A percentile compares a stretch with the other conserved stretches of the same genome.
Conservation (phyloP, 2,797 vertebrate species). For the Lepidocolaptes lacrymiger region DNA sequence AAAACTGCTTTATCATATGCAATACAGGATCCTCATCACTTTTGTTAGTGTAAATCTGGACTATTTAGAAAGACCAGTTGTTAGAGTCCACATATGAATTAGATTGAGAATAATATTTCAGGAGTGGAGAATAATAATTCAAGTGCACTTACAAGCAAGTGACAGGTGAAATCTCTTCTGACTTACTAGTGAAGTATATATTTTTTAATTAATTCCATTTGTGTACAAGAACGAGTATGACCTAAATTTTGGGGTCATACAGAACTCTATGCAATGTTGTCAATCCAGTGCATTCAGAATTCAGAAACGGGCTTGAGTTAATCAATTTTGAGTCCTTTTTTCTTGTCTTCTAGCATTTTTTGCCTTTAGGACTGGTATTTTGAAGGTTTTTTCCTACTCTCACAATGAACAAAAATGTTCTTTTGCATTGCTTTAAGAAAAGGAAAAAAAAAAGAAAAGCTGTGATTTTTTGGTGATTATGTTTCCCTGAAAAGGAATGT, state of each 20-base stretch:
- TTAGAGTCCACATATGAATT: background rate
- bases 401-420: background rate
- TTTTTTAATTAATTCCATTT: background rate
- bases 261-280: background rate
- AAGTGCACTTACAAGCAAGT: background rate
- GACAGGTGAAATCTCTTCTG: background rate
- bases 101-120: background rate
- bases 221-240: background rate
- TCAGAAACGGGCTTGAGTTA: background rate
- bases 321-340: background rate
- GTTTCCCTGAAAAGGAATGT: background rate
- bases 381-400: background rate
- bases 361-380: background rate
- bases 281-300: background rate
- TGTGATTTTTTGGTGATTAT: rapidly evolving
- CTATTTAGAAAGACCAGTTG: background rate
- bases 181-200: background rate
- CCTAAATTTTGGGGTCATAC: background rate
- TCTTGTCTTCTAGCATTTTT: background rate
- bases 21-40: background rate
- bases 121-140: background rate
- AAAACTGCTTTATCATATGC: background rate
- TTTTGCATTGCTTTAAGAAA: background rate
- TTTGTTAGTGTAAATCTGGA: background rate
- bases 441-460: background rate